Base-by-base conservation (phyloP, 2,888 invertebrate genomes). In the Crepidodera aurea region DNA sequence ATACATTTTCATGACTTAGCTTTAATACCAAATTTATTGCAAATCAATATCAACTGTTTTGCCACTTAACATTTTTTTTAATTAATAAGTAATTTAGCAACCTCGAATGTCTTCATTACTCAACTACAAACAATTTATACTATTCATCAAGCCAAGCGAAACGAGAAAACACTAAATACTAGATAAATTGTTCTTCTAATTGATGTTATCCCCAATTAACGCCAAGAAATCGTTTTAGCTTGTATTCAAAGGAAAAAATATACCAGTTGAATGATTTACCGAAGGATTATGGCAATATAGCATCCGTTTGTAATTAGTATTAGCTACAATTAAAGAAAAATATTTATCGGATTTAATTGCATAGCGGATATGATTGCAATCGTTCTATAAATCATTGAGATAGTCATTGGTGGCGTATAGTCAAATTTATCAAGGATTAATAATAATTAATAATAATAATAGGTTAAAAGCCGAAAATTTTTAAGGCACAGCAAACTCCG, bases 341-440 rank as follows among this genome's bases (percentile, higher is more conserved):
- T 55, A 55, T 60, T 60, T 60, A 55, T 55, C 60, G 55, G 50
- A 48, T 39, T 50, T 42, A 55, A 60, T 55, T 60, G 42, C 40
- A 29, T 12, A 34, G 8, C 50, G 55, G 51, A 60, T 60, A 60
- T 55, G 19, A 60, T 40, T 55, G 50, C 55, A 25, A 29, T 12
- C 15, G 10, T 53, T 40, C 13, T 15, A 53, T 53, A 53, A 53
- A 53, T 53, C 53, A 53, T 40, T 12, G 39, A 16, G 18, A 18
- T 37, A 51, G 51, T 51, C 32, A 34, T 34, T 32, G 51, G 19
- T 19, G 12, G 10, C 16, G 22, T 22, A n/a, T n/a, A n/a, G n/a
- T n/a, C n/a, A n/a, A n/a, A n/a, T n/a, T n/a, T n/a, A n/a, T n/a
- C n/a, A n/a, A n/a, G n/a, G n/a, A n/a, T n/a, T n/a, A n/a, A n/a